A percentile compares a stretch with the other conserved stretches of the same genome.
Conservation (phyloP, 2,113 vertebrate genomes). For the Arvicanthis niloticus region DNA sequence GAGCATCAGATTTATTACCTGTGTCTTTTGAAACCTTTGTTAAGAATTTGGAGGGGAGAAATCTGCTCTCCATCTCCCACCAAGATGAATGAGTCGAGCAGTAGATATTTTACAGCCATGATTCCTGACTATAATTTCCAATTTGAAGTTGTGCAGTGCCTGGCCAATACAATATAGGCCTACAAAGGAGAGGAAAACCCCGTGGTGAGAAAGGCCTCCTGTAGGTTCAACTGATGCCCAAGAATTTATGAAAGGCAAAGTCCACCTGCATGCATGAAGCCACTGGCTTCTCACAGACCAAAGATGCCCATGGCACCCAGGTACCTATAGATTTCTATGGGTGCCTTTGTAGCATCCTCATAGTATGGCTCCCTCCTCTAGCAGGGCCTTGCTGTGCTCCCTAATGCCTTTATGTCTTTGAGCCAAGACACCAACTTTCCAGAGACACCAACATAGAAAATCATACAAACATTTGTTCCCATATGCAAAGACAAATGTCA, state of each 20-base stretch:
- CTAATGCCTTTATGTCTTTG: fast-evolving
- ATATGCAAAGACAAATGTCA: fast-evolving
- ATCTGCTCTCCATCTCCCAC: slow-evolving; percentile 3
- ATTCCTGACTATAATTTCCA: not conserved
- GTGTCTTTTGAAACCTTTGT: slow-evolving; percentile 71
- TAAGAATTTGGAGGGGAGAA: slow-evolving; percentile 68
- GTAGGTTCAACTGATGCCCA: fast-evolving
- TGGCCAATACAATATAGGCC: fast-evolving
- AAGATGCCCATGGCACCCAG: not conserved
- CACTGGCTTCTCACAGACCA: not conserved
- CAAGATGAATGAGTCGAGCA: not conserved
- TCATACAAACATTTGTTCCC: fast-evolving
- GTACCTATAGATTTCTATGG: not conserved
- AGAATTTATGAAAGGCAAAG: not conserved
- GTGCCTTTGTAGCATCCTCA: not conserved
- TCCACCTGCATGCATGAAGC: not conserved
- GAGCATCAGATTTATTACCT: slow-evolving; percentile 83
- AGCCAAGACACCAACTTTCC: fast-evolving
- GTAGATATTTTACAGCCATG: not conserved
- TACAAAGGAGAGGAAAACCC: too few species aligned
- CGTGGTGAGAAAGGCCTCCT: fast-evolving
- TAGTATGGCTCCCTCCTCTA: too few species aligned
- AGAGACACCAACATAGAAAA: not conserved
- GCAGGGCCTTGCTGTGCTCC: too few species aligned
- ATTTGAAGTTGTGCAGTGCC: not conserved